phyloP scores from a whole-genome alignment of 2,888 invertebrate genomes.

The Cheilosia soror region DNA sequence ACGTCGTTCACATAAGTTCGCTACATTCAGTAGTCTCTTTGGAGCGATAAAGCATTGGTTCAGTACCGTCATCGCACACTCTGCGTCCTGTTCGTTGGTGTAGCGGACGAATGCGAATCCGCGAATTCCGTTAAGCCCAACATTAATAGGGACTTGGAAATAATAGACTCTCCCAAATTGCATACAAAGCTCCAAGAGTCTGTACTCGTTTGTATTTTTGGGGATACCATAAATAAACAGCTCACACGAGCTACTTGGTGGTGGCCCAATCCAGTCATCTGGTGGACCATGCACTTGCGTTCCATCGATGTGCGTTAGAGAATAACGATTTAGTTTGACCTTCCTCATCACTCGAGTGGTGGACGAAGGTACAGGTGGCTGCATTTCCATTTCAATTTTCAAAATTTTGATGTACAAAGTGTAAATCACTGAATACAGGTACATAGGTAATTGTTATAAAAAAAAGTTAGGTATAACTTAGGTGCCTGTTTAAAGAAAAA shows the following conservation, averaged over 20 bases:
- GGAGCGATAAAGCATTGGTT: conserved; percentile 77
- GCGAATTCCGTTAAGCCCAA: conserved; percentile 77
- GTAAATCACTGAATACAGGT: too few relatives aligned
- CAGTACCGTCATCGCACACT: conserved; percentile 78
- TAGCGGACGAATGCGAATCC: conserved; percentile 80
- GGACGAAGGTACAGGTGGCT: too few relatives aligned
- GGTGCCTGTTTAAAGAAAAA: too few relatives aligned
- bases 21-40: conserved; percentile 77
- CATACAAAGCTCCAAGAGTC: conserved; percentile 77
- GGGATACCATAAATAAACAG: conserved; percentile 79
- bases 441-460: too few relatives aligned
- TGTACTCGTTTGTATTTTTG: conserved; percentile 76
- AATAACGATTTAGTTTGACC: not conserved
- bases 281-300: conserved; percentile 78
- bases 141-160: conserved; percentile 79
- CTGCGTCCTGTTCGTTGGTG: conserved; percentile 78
- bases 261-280: conserved; percentile 78
- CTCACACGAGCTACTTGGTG: conserved; percentile 79
- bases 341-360: not conserved
- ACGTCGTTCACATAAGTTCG: conserved; percentile 80
- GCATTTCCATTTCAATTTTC: too few relatives aligned
- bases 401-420: too few relatives aligned
- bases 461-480: too few relatives aligned
- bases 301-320: conserved; percentile 78
- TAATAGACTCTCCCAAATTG: conserved; percentile 80